A percentile compares a stretch with the other conserved stretches of the same genome.
Conservation (phyloP, 2,888 invertebrate genomes). For the Drosophila monieri region DNA sequence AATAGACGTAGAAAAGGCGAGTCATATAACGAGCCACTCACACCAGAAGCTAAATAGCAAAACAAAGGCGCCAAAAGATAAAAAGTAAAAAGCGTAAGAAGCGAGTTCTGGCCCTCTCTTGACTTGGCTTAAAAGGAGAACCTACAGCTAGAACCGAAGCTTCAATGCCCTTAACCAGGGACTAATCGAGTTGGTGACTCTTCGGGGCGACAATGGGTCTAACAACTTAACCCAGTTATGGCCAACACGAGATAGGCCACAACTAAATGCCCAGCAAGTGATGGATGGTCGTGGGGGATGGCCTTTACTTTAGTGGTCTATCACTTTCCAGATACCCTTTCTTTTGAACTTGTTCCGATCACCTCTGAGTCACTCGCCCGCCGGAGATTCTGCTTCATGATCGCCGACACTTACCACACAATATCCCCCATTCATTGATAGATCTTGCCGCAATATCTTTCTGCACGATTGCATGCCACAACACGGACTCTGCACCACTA, state of each 20-base stretch:
- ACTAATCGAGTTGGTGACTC: slow-evolving; percentile 11
- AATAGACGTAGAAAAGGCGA: slow-evolving; percentile 18
- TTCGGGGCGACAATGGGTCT: slow-evolving; percentile 23
- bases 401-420: background rate
- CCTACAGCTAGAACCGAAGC: slow-evolving; percentile 8
- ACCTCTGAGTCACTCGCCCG: slow-evolving; percentile 19
- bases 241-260: slow-evolving; percentile 7
- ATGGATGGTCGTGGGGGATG: slow-evolving; percentile 5
- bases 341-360: slow-evolving; percentile 29
- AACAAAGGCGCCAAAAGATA: slow-evolving; percentile 63
- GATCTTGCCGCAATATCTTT: slow-evolving; percentile 34
- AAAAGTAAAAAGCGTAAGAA: slow-evolving; percentile 31
- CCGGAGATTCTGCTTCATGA: background rate
- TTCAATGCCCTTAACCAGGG: slow-evolving; percentile 22
- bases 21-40: slow-evolving; percentile 25
- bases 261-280: slow-evolving; percentile 15
- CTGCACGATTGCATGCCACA: slow-evolving; percentile 34
- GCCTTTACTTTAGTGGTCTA: background rate
- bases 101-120: slow-evolving; percentile 11
- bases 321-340: background rate
- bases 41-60: slow-evolving; percentile 63
- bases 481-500: slow-evolving; percentile 7
- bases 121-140: background rate
- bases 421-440: slow-evolving; percentile 23
- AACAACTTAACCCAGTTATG: slow-evolving; percentile 23